phyloP scores from a whole-genome alignment of 2,888 invertebrate species.

The Napeogenes inachia region DNA sequence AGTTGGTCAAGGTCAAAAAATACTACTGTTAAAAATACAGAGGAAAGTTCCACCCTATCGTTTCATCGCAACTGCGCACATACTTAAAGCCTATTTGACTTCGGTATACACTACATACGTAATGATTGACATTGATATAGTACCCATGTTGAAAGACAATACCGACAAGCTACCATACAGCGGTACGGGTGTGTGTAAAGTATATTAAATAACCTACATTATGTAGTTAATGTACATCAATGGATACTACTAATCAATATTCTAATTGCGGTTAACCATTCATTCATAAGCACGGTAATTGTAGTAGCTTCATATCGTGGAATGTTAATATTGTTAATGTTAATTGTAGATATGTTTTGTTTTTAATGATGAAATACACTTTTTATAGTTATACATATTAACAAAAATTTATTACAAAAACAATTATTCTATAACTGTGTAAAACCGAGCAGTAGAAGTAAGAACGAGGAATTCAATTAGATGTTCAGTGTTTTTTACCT shows the following conservation, averaged over 20 bases:
- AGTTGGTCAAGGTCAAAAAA: constrained; percentile 51
- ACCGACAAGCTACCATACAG: constrained; percentile 21
- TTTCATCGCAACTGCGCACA: constrained; percentile 38
- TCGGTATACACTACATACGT: constrained; percentile 34
- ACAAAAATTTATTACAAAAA: too few relatives aligned
- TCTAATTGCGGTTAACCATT: constrained; percentile 3
- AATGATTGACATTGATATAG: constrained; percentile 31
- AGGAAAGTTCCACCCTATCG: constrained; percentile 42
- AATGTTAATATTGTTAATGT: neutral
- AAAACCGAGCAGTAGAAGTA: too few relatives aligned
- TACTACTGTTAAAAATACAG: constrained; percentile 39
- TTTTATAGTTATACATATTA: too few relatives aligned
- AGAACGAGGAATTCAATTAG: too few relatives aligned
- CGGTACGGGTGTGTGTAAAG: constrained; percentile 11
- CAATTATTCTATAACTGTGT: too few relatives aligned
- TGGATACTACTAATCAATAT: constrained; percentile 2
- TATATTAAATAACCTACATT: neutral
- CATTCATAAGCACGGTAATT: neutral
- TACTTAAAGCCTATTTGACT: constrained; percentile 37
- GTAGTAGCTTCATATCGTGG: neutral
- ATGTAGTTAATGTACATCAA: neutral
- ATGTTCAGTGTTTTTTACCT: too few relatives aligned
- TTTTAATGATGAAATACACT: too few relatives aligned
- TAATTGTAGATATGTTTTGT: neutral
- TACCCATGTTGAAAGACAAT: constrained; percentile 18